Conservation (phyloP, 1,140 invertebrate genomes). For the Drosophila pandora region DNA sequence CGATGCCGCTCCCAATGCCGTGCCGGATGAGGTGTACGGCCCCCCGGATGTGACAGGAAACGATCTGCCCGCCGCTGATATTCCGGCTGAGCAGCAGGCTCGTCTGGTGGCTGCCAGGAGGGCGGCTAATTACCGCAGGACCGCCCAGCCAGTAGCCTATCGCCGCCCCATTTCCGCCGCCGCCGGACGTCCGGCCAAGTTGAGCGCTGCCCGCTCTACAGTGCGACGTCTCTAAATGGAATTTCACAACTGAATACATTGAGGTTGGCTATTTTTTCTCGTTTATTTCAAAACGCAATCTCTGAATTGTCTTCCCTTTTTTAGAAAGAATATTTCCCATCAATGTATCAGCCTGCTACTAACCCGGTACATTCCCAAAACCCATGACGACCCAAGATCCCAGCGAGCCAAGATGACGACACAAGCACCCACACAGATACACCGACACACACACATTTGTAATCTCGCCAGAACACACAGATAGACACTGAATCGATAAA, state of each 20-base stretch:
- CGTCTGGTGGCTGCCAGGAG: slow-evolving; percentile 67
- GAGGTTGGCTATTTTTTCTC: slow-evolving; percentile 1
- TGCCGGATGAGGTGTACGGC: slow-evolving; percentile 75
- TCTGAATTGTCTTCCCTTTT: background rate
- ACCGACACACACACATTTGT: slow-evolving; percentile 6
- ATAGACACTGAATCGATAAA: slow-evolving; percentile 37
- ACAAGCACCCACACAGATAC: slow-evolving; percentile 12
- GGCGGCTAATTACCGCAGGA: slow-evolving; percentile 56
- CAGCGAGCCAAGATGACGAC: slow-evolving; percentile 43
- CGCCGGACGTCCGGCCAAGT: slow-evolving; percentile 64
- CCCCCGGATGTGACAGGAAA: slow-evolving; percentile 71
- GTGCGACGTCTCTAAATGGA: slow-evolving; percentile 52
- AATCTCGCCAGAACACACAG: slow-evolving; percentile 9
- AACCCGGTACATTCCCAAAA: slow-evolving; percentile 31
- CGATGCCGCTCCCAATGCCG: slow-evolving; percentile 62
- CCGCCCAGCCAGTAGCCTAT: slow-evolving; percentile 40
- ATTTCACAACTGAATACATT: slow-evolving; percentile 15
- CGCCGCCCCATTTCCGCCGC: slow-evolving; percentile 50
- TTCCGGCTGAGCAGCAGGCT: slow-evolving; percentile 65
- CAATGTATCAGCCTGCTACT: slow-evolving; percentile 18
- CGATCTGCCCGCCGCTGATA: slow-evolving; percentile 64
- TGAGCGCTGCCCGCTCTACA: slow-evolving; percentile 37
- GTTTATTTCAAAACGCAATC: too few relatives aligned
- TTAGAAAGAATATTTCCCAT: background rate
- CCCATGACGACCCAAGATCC: slow-evolving; percentile 57